These are phyloP conservation scores for Tetramorium simillimum DNA, from an alignment of 1,140 invertebrate species.

Conservation along the genomic window DNA sequence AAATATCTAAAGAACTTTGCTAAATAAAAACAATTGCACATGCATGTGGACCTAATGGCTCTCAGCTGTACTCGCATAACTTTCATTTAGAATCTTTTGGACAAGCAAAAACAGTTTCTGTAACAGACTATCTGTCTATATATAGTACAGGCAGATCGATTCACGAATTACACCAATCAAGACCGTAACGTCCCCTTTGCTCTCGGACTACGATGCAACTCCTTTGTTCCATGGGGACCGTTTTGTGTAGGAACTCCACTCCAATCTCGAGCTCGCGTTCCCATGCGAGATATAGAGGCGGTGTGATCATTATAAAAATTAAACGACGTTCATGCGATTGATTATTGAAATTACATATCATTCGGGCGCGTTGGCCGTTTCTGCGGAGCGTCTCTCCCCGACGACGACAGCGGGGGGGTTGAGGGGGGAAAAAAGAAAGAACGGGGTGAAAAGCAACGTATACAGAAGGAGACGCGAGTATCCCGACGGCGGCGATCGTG, in stretches of 20 bases:
- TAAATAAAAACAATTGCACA: not conserved
- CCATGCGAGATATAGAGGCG: conserved; percentile 77
- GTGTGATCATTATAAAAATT: conserved; percentile 84
- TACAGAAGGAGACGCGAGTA: conserved; percentile 23
- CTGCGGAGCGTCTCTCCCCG: conserved; percentile 45
- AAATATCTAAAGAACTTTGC: not conserved
- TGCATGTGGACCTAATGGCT: not conserved
- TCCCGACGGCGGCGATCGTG: not conserved
- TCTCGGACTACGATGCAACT: conserved; percentile 20
- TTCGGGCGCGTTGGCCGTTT: conserved; percentile 60
- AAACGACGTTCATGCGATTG: conserved; percentile 86
- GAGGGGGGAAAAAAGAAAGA: conserved; percentile 3
- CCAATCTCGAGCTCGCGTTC: conserved; percentile 57
- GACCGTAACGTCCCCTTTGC: conserved; percentile 19
- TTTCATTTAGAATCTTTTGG: not conserved
- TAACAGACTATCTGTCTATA: not conserved
- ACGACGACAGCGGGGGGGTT: not conserved
- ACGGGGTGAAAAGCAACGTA: conserved; percentile 23
- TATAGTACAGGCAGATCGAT: conserved; percentile 9
- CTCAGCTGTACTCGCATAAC: not conserved
- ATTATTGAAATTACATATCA: conserved; percentile 85
- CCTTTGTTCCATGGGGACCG: conserved; percentile 41
- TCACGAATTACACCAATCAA: conserved; percentile 44
- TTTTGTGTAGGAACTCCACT: conserved; percentile 18
- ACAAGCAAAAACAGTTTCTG: not conserved